Percentiles rank a stretch among this genome's conserved stretches.
Evolutionary conservation across 2,888 invertebrate species (phyloP).

Genomic region (Trachelus tabidus): DNA sequence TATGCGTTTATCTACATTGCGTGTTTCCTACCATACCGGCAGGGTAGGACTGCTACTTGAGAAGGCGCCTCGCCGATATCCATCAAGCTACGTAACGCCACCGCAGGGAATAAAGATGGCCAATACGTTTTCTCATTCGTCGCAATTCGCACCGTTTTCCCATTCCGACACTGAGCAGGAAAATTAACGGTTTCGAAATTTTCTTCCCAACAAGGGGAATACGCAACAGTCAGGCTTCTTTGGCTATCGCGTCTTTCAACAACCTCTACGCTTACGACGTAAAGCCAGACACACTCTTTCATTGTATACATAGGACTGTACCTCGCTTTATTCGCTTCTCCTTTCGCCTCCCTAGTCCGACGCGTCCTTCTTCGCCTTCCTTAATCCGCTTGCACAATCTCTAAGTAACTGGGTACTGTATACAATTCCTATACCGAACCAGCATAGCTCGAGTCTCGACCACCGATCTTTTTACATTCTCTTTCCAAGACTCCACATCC

Average conservation of each 20-base stretch:
- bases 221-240: too few species aligned
- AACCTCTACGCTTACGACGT: neutral
- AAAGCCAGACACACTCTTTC: neutral
- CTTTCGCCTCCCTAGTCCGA: neutral
- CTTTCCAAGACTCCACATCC: too few species aligned
- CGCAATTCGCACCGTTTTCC: constrained; percentile 31
- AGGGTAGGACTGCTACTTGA: neutral
- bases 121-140: constrained; percentile 21
- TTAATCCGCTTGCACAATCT: neutral
- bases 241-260: neutral
- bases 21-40: constrained; percentile 9
- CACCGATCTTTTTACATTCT: neutral
- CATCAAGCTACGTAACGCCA: constrained; percentile 26
- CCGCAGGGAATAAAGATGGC: constrained; percentile 30
- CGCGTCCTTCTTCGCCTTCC: neutral
- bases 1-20: neutral
- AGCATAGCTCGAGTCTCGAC: neutral
- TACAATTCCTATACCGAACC: neutral
- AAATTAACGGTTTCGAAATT: neutral
- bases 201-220: neutral
- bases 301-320: neutral
- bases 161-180: neutral
- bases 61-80: neutral
- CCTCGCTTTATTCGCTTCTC: neutral
- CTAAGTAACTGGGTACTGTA: neutral